Evolutionary conservation across 2,113 vertebrate species (phyloP).

Genomic region (Antechinus stuartii): DNA sequence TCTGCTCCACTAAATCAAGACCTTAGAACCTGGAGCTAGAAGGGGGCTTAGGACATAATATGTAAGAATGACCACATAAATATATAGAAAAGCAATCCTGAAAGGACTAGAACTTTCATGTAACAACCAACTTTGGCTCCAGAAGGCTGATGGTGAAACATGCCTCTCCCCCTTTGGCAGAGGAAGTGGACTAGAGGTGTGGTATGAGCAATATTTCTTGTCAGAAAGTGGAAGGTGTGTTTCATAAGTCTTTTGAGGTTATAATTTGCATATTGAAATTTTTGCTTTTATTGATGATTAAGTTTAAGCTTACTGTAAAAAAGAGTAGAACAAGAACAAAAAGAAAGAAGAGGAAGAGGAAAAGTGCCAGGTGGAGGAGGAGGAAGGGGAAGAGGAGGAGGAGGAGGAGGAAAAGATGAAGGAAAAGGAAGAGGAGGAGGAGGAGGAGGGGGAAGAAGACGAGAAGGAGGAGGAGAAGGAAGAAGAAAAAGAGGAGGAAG

Average conservation of each 20-base stretch:
- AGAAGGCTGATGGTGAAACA: background rate
- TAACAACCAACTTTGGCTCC: background rate
- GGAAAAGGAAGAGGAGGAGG: too few species aligned
- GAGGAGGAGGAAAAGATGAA: too few species aligned
- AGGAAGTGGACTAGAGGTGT: background rate
- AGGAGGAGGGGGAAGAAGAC: rapidly evolving
- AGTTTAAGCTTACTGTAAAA: background rate
- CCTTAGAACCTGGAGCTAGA: background rate
- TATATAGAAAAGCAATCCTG: background rate
- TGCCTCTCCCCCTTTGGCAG: background rate
- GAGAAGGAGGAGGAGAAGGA: too few species aligned
- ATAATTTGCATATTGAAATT: background rate
- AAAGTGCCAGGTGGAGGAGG: too few species aligned
- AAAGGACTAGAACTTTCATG: background rate
- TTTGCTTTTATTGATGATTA: background rate
- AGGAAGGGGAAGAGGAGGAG: too few species aligned
- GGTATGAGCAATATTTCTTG: background rate
- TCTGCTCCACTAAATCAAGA: background rate
- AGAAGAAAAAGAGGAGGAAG: rapidly evolving
- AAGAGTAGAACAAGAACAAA: too few species aligned
- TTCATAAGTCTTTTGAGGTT: background rate
- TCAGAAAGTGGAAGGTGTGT: background rate
- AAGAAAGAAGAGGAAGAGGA: too few species aligned
- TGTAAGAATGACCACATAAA: background rate
- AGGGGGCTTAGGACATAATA: background rate